Percentiles rank a stretch among this genome's conserved stretches.
Conservation (phyloP, 2,888 invertebrate species). For the Lathronympha strigana region DNA sequence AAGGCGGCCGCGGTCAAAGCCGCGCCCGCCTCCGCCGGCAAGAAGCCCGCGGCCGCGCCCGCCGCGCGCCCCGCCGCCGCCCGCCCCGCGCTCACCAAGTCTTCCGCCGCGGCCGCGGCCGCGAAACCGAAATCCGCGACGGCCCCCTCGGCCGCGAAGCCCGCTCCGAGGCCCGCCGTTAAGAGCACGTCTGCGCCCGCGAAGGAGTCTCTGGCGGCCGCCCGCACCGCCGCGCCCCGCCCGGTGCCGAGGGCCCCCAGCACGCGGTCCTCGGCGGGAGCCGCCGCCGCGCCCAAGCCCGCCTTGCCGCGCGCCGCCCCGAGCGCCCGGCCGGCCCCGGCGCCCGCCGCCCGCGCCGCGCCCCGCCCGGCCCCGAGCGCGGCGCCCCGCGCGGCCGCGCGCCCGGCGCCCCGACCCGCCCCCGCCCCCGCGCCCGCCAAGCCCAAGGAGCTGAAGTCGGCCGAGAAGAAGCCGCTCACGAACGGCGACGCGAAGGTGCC, state of each 20-base stretch:
- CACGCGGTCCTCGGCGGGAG: constrained; percentile 44
- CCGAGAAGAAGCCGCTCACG: constrained; percentile 80
- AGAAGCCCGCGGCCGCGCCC: constrained; percentile 50
- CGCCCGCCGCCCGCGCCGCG: constrained; percentile 42
- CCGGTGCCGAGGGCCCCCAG: constrained; percentile 49
- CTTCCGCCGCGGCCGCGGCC: constrained; percentile 47
- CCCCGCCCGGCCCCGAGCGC: constrained; percentile 6
- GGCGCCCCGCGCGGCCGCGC: constrained; percentile 43
- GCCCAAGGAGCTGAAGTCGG: constrained; percentile 53
- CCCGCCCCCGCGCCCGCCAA: constrained; percentile 53
- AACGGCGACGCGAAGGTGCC: constrained; percentile 82
- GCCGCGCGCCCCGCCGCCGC: constrained; percentile 50
- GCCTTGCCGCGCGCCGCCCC: constrained; percentile 43
- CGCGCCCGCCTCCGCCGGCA: constrained; percentile 46
- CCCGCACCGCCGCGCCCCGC: constrained; percentile 44
- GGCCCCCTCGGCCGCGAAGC: constrained; percentile 48
- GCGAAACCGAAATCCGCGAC: constrained; percentile 42
- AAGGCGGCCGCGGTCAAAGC: constrained; percentile 51
- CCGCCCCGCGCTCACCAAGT: constrained; percentile 46
- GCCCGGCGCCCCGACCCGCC: constrained; percentile 44
- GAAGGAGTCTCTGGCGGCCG: constrained; percentile 51
- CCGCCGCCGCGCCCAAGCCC: constrained; percentile 47
- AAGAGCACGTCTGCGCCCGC: constrained; percentile 51
- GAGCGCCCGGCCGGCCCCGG: constrained; percentile 41
- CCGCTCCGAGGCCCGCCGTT: constrained; percentile 47